phyloP scores from a whole-genome alignment of 30 jellyfish, hydroid and myxozoan species.

The Aurelia sp. region DNA sequence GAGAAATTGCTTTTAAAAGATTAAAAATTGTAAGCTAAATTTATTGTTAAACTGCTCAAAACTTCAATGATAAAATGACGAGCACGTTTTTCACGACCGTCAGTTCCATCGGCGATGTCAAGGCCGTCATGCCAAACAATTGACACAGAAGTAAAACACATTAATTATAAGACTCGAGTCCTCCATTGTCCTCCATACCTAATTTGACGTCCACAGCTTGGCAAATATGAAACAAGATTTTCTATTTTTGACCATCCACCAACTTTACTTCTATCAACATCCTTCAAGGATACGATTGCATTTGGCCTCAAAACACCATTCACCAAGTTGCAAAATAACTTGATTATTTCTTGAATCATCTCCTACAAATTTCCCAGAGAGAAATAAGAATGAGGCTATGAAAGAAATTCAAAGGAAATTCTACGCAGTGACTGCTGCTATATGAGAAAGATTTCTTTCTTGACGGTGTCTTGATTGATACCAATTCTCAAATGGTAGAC shows the following conservation, averaged over 20 bases:
- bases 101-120: neutral
- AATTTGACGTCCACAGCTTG: conserved; percentile 67
- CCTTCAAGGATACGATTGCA: conserved; percentile 20
- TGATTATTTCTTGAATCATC: conserved; percentile 49
- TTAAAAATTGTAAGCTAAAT: too few relatives aligned
- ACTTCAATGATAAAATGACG: too few relatives aligned
- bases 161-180: too few relatives aligned
- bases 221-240: conserved; percentile 33
- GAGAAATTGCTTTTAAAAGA: too few relatives aligned
- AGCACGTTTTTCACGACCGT: too few relatives aligned
- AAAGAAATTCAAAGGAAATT: too few relatives aligned
- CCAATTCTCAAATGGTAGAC: too few relatives aligned
- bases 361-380: conserved; percentile 50
- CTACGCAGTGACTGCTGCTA: too few relatives aligned
- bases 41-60: too few relatives aligned
- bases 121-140: neutral
- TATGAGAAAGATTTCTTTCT: too few relatives aligned
- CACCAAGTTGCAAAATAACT: conserved; percentile 54
- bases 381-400: neutral
- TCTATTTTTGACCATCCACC: conserved; percentile 53
- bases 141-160: too few relatives aligned
- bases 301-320: conserved; percentile 65
- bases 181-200: neutral
- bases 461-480: too few relatives aligned
- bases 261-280: conserved; percentile 11